These are phyloP conservation scores for Lepilemur septentrionalis DNA, from an alignment of 2,797 vertebrate species.

Conservation along the genomic window DNA sequence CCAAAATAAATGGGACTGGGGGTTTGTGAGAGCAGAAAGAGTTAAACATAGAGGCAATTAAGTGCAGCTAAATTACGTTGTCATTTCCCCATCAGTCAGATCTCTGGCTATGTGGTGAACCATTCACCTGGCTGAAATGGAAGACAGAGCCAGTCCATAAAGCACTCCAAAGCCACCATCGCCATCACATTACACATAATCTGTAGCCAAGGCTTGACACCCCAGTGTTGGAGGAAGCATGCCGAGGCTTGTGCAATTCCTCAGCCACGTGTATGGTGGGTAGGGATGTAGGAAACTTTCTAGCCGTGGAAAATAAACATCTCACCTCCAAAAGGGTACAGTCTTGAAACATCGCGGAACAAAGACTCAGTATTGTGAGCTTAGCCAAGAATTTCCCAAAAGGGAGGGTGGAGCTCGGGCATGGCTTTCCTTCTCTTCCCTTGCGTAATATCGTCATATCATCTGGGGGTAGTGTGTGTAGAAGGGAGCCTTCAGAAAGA, in stretches of 20 bases:
- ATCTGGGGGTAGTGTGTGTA: slow-evolving; percentile 5
- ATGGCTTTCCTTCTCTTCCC: slow-evolving; percentile 27
- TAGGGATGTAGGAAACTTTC: slow-evolving; percentile 14
- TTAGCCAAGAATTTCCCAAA: slow-evolving; percentile 51
- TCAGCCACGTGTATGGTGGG: neutral
- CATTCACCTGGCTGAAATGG: neutral
- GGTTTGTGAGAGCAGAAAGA: neutral
- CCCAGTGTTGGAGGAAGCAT: neutral
- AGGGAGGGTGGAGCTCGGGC: slow-evolving; percentile 43
- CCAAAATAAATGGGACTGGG: neutral
- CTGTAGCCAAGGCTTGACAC: neutral
- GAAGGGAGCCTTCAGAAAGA: slow-evolving; percentile 55
- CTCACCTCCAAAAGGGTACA: slow-evolving; percentile 51
- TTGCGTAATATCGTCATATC: slow-evolving; percentile 33
- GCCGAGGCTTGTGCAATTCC: neutral
- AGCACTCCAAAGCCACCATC: slow-evolving; percentile 40
- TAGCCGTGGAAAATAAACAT: slow-evolving; percentile 70
- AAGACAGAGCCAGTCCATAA: slow-evolving; percentile 8
- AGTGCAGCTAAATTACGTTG: neutral
- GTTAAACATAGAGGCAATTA: neutral
- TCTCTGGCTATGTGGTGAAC: neutral
- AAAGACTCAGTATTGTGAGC: slow-evolving; percentile 25
- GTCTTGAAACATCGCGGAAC: neutral
- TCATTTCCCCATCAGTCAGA: slow-evolving; percentile 13
- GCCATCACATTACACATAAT: neutral